Evolutionary conservation across 2,888 invertebrate genomes (phyloP), one percentile per base, ranked within the genome.

Genomic region (Tanytarsus gracilentus): DNA sequence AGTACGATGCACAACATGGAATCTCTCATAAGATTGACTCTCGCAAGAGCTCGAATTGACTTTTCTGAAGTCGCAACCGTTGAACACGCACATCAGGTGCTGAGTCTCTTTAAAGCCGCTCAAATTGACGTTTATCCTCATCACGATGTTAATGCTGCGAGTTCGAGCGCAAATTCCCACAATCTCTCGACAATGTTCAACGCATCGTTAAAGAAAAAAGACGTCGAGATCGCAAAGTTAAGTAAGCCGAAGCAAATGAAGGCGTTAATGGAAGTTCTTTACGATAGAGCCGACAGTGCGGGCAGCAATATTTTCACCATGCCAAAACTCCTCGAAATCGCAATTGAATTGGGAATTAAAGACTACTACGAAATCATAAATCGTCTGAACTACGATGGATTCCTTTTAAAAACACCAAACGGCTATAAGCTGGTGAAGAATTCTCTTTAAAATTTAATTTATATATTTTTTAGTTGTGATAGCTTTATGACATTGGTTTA

Each of bases 11-110:
- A 44, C 16, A 21, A 16, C 11, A 44, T 96, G 8, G 90, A 94
- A 73, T 94, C 92, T 1, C 79, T 96, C 63, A 86, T 94, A 62
- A 76, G 93, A 66, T 76, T 96, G 14, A 86, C 93, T 16, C 67
- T 90, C 84, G 94, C 96, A 14, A 78, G 95, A 69, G 95, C 96
- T 1, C 85, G 92, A 68, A 73, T 87, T 1, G 95, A 96, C 71
- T 75, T 97, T 62, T 77, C 93, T 63, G 86, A 86, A 71, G 83
- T 83, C 67, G 92, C 88, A 1, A 88, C 86, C 0, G 79, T 76
- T 61, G 71, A 79, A 60, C 96, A 97, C 74, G 95, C 94, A 0
- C 75, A 79, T 63, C 93, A 96, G 70, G 84, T 94, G 29, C 79
- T 96, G 33, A 88, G 91, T 69, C 79, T 97, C 59, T 81, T 93